Evolutionary conservation across 2,888 invertebrate species (phyloP).

Genomic region (Patella pellucida): DNA sequence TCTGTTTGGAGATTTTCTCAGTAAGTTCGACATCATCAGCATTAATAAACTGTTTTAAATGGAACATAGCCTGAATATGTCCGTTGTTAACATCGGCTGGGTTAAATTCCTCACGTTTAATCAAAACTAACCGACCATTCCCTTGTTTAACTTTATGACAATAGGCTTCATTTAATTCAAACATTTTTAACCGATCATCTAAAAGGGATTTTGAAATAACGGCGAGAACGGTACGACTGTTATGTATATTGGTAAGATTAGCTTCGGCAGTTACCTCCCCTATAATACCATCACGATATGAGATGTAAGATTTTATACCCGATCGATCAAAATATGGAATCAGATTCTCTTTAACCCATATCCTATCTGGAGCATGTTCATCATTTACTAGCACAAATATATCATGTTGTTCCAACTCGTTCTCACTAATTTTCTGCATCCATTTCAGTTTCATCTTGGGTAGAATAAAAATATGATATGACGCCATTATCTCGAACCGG

Average conservation of each 20-base stretch:
- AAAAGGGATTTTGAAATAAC: not conserved
- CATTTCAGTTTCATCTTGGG: not conserved
- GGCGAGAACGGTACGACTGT: not conserved
- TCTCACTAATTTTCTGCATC: too few relatives aligned
- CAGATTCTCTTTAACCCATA: not conserved
- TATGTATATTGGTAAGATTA: not conserved
- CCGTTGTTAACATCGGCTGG: not conserved
- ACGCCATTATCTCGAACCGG: not conserved
- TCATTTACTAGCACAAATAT: not conserved
- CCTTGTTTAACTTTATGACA: not conserved
- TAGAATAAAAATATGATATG: not conserved
- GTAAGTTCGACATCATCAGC: too few relatives aligned
- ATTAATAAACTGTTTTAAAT: too few relatives aligned
- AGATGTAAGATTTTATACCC: too few relatives aligned
- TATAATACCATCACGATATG: constrained; percentile 1
- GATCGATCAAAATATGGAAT: too few relatives aligned
- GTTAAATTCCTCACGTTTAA: not conserved
- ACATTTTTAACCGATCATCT: not conserved
- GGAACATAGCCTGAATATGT: too few relatives aligned
- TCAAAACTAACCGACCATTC: not conserved
- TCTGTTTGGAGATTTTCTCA: too few relatives aligned
- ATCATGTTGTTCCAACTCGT: not conserved
- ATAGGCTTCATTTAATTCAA: constrained; percentile 3
- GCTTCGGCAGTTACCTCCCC: not conserved
- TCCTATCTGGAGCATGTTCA: not conserved